Evolutionary conservation across 2,888 invertebrate species (phyloP).

Genomic region (Sinelater perroti): DNA sequence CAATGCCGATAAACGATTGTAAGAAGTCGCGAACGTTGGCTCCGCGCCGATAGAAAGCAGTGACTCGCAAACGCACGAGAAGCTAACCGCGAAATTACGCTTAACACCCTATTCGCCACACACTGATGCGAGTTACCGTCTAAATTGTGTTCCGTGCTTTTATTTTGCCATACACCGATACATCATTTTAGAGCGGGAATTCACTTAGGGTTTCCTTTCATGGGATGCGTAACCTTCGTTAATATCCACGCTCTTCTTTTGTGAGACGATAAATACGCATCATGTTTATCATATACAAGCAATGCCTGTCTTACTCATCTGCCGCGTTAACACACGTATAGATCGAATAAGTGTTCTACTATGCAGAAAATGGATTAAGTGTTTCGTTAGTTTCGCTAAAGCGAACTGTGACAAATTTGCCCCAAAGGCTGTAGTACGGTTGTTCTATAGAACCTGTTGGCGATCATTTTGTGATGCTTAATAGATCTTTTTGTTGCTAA

Average conservation of each 20-base stretch:
- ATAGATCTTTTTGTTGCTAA: too few relatives aligned
- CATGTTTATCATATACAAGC: not conserved
- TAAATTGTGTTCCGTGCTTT: constrained; percentile 20
- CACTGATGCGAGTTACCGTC: constrained; percentile 16
- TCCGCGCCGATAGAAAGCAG: constrained; percentile 17
- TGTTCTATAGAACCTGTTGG: too few relatives aligned
- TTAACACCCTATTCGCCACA: constrained; percentile 30
- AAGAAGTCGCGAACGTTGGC: constrained; percentile 18
- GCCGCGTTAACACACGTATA: too few relatives aligned
- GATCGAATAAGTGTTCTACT: too few relatives aligned
- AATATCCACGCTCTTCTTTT: constrained; percentile 19
- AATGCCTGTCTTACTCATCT: not conserved
- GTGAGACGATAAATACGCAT: not conserved
- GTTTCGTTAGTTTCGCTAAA: too few relatives aligned
- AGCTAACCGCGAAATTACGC: constrained; percentile 24
- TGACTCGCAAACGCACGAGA: constrained; percentile 21
- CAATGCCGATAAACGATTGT: constrained; percentile 39
- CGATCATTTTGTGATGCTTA: too few relatives aligned
- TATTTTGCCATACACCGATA: constrained; percentile 26
- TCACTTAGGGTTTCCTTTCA: constrained; percentile 15
- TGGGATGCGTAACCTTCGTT: constrained; percentile 7
- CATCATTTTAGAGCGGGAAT: constrained; percentile 18
- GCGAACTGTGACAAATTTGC: too few relatives aligned
- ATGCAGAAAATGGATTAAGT: too few relatives aligned
- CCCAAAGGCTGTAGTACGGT: too few relatives aligned